These are phyloP conservation scores for Poliocrania exsul DNA, from an alignment of 2,797 vertebrate genomes.

Conservation along the genomic window DNA sequence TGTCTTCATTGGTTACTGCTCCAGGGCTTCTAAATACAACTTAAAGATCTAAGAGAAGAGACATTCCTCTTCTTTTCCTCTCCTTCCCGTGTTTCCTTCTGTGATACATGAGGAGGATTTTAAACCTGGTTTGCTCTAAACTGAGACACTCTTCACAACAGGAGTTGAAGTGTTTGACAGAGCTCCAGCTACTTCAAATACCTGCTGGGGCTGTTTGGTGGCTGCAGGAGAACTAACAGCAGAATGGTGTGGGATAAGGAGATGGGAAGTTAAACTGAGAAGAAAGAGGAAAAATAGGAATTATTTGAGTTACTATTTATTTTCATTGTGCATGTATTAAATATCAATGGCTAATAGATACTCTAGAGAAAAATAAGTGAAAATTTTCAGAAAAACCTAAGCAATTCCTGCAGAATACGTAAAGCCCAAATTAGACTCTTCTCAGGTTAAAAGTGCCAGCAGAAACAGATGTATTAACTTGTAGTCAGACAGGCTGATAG, in stretches of 20 bases:
- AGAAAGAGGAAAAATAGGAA: background rate
- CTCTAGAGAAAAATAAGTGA: background rate
- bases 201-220: background rate
- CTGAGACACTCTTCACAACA: background rate
- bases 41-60: background rate
- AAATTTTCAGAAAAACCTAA: background rate
- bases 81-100: background rate
- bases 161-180: background rate
- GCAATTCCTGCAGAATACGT: background rate
- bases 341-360: background rate
- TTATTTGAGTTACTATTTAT: background rate
- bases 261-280: background rate
- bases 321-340: background rate
- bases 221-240: background rate
- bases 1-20: background rate
- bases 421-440: background rate
- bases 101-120: fast-evolving
- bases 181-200: background rate
- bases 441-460: background rate
- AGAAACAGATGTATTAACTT: background rate
- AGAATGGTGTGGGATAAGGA: background rate
- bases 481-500: background rate
- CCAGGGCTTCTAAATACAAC: background rate
- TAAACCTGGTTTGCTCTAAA: background rate
- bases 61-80: background rate